Base-by-base conservation (phyloP, 2,888 invertebrate genomes). In the Nemoura dubitans region DNA sequence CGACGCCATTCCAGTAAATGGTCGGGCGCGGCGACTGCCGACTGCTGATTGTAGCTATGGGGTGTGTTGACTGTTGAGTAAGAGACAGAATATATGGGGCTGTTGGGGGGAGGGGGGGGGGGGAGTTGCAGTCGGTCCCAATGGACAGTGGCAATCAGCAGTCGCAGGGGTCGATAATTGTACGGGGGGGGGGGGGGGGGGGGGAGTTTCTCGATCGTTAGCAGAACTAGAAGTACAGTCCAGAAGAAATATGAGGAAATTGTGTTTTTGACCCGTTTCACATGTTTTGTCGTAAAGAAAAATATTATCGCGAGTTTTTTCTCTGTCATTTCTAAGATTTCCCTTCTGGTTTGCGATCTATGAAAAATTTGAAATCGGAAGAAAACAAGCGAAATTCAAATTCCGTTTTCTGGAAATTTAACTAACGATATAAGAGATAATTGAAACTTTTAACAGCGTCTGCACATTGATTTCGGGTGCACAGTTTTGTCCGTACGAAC, bases 121-220 rank as follows among this genome's bases (percentile, higher is more conserved):
- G n/a, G 3, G 76, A 84, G 59, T 59, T 59, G 28, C 59, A 43
- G 30, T 59, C 16, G 6, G 82, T 42, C 59, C 76, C 76, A 84
- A 43, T 84, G 84, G 84, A 84, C 84, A 84, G 84, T 76, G 27
- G 59, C 84, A 84, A 84, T 76, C 76, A 84, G 29, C 83, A 42
- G 43, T 83, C 83, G 26, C 25, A 7, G 27, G 28, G 84, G 84
- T 84, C 84, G 84, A 84, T 84, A 84, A 84, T 43, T 59, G 43
- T 83, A 59, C 59, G 59, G 21, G 14, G 59, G 43, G 59, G 59
- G 30, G 83, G 42, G 42, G 30, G 29, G n/a, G n/a, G 43, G 80
- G 80, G 80, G 5, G 76, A 21, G 5, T 76, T 76, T n/a, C 59
- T 26, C 28, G 81, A 27, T 30, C 81, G 28, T 81, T 81, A 30